phyloP scores from a whole-genome alignment of 1,140 invertebrate genomes.

The Drosophila pseudoobscura region DNA sequence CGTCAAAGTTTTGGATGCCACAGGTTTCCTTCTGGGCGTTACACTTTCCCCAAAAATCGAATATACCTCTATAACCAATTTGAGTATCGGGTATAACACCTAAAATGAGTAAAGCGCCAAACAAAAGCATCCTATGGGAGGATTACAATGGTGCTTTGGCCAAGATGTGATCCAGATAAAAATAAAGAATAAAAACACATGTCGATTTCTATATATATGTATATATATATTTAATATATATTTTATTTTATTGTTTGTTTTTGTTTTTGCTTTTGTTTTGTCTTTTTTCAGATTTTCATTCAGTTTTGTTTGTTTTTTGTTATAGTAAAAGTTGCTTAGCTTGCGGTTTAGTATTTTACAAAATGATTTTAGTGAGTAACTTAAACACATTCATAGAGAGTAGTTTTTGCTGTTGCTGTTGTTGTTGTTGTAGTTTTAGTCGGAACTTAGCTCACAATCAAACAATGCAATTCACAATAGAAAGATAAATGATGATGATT shows the following conservation, averaged over 20 bases:
- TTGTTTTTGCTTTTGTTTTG: conserved; percentile 25
- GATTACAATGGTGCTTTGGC: not conserved
- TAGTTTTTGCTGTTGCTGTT: conserved; percentile 45
- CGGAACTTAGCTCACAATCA: conserved; percentile 79
- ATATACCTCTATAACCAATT: no score
- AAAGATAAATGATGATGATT: conserved; percentile 42
- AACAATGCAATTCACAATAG: conserved; percentile 71
- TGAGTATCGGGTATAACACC: not conserved
- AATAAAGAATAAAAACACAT: conserved; percentile 22
- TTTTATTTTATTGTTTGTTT: conserved; percentile 50
- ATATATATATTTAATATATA: conserved; percentile 51
- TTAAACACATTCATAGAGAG: conserved; percentile 60
- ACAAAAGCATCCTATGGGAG: not conserved
- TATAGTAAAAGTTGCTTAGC: conserved; percentile 69
- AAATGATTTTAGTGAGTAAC: conserved; percentile 71
- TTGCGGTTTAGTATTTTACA: conserved; percentile 76
- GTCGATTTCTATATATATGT: conserved; percentile 28
- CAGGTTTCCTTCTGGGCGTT: no score
- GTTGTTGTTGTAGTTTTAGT: conserved; percentile 37
- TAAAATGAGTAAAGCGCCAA: not conserved
- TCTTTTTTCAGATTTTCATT: conserved; percentile 26
- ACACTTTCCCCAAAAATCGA: no score
- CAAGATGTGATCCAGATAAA: not conserved
- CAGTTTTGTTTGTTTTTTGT: conserved; percentile 30
- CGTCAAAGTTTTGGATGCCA: no score